These are phyloP conservation scores for Athalia circularis DNA, from an alignment of 2,888 invertebrate species.

Conservation along the genomic window DNA sequence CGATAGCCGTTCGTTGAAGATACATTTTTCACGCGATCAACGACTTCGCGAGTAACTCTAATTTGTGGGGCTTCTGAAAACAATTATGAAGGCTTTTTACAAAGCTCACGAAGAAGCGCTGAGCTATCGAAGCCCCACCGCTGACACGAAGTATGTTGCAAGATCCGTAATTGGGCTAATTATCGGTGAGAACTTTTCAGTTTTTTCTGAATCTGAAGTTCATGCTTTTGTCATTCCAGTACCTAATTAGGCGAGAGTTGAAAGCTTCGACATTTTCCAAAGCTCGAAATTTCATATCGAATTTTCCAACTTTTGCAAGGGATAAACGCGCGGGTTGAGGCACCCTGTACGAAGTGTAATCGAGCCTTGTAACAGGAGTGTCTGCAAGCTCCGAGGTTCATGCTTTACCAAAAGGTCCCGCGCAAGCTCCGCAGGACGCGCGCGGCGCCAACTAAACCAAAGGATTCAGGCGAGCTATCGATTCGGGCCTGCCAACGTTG, in stretches of 20 bases:
- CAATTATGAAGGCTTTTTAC: constrained; percentile 1
- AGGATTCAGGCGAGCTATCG: constrained; percentile 62
- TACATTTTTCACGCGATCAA: too few relatives aligned
- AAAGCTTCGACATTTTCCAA: too few relatives aligned
- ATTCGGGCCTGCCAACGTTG: constrained; percentile 68
- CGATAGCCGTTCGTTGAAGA: too few relatives aligned
- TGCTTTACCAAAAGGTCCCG: constrained; percentile 38
- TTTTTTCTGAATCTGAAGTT: neutral
- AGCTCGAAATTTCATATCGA: neutral
- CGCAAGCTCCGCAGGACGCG: constrained; percentile 50
- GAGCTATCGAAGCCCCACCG: constrained; percentile 46
- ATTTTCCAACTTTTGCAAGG: constrained; percentile 53
- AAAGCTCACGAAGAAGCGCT: neutral
- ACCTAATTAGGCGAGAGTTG: neutral
- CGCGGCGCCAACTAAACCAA: constrained; percentile 53
- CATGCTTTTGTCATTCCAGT: neutral
- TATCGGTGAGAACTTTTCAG: too few relatives aligned
- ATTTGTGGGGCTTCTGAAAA: neutral
- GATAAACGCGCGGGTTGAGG: constrained; percentile 17
- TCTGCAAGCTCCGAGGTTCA: constrained; percentile 52
- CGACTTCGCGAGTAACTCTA: neutral
- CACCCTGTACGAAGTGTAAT: constrained; percentile 54
- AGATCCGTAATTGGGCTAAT: too few relatives aligned
- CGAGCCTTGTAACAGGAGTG: constrained; percentile 56
- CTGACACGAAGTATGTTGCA: neutral